A percentile compares a stretch with the other conserved stretches of the same genome.
These are phyloP conservation scores for Porites australiensis DNA, from an alignment of 64 coral and sea anemone species.

Conservation along the genomic window DNA sequence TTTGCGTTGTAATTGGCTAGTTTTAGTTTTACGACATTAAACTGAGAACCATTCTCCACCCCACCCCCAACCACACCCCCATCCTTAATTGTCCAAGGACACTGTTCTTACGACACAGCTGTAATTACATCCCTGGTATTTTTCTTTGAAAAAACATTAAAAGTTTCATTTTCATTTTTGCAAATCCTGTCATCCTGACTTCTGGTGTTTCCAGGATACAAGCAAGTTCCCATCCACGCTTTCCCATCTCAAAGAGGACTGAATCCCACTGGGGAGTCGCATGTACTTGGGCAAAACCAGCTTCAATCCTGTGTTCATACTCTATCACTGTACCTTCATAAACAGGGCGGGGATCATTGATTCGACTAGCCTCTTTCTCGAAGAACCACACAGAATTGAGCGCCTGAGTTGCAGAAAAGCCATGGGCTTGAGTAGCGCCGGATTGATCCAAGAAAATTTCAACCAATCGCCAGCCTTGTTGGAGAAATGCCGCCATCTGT, in stretches of 20 bases:
- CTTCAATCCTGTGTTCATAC: conserved; percentile 78
- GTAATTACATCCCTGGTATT: neutral
- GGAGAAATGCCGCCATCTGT: conserved; percentile 69
- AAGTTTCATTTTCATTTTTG: conserved; percentile 48
- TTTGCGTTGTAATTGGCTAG: no score
- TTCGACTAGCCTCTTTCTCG: conserved; percentile 69
- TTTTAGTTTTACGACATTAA: no score
- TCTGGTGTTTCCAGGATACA: conserved; percentile 81
- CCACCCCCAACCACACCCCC: no score
- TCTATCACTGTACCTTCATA: conserved; percentile 77
- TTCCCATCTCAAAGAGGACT: conserved; percentile 73
- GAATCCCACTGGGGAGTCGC: conserved; percentile 76
- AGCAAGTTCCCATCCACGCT: conserved; percentile 89
- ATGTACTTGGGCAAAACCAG: conserved; percentile 58
- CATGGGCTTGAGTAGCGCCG: neutral
- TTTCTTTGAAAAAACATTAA: conserved; percentile 85
- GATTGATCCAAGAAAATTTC: conserved; percentile 81
- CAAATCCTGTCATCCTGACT: conserved; percentile 46
- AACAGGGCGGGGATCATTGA: conserved; percentile 65
- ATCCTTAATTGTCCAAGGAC: no score
- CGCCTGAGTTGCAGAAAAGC: conserved; percentile 53
- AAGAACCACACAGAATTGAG: conserved; percentile 92
- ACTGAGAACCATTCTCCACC: no score
- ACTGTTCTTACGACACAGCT: no score
- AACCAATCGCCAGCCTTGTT: conserved; percentile 85